Conservation (phyloP, 2,113 vertebrate genomes). For the pig (Sus scrofa) region T2T-Sscrofa CM000822.6:30236001-30236500, state of each 20-base stretch:
- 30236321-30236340: not conserved
- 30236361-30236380: not conserved
- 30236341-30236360: not conserved
- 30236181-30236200: not conserved
- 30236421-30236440: not conserved
- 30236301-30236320: not conserved
- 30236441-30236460: not conserved
- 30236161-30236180: not conserved
- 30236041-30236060: not conserved
- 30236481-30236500: not conserved
- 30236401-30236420: not conserved
- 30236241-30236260: not conserved
- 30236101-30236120: not conserved
- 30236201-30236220: not conserved
- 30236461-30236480: not conserved
- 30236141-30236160: not conserved
- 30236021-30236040: not conserved
- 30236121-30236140: not conserved
- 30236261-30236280: not conserved
- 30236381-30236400: not conserved
- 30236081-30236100: not conserved
- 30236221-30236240: not conserved
- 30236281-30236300: not conserved
- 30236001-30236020: not conserved
- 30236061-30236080: not conserved